Percentiles rank a stretch among this genome's conserved stretches.
These are phyloP conservation scores for Aepyceros melampus DNA, from an alignment of 2,113 vertebrate species.

Conservation along the genomic window DNA sequence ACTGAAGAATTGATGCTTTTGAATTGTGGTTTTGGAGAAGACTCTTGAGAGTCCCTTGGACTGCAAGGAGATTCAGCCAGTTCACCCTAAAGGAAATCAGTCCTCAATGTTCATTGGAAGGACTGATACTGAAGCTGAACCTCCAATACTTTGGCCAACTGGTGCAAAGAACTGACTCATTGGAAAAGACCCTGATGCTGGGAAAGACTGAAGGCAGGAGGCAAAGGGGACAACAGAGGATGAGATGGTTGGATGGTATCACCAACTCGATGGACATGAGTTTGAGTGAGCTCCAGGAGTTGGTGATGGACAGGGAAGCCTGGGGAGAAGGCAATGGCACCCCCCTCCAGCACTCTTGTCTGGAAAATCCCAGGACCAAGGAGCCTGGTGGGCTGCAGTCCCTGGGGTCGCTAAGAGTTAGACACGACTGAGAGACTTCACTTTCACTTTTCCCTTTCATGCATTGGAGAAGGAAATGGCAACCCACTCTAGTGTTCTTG, in stretches of 20 bases:
- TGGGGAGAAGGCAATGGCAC: background rate
- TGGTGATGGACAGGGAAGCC: background rate
- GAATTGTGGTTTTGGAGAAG: background rate
- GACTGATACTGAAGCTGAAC: background rate
- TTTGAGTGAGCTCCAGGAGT: background rate
- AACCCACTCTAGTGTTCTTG: no score
- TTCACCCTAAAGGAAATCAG: background rate
- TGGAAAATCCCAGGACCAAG: no score
- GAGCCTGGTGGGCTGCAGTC: no score
- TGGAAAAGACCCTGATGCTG: background rate
- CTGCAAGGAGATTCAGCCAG: background rate
- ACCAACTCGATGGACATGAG: background rate
- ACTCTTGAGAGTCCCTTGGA: background rate
- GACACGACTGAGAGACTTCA: no score
- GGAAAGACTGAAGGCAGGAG: accelerated
- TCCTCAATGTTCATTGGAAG: background rate
- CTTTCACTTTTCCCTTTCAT: no score
- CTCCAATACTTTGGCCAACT: background rate
- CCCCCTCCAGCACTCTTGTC: no score
- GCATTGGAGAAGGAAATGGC: no score
- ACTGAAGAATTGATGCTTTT: background rate
- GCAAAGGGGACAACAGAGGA: background rate
- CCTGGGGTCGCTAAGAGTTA: no score
- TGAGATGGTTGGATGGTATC: background rate
- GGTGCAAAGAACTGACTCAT: accelerated